Base-by-base conservation (phyloP, 2,113 vertebrate genomes). In the Marmota flaviventris region DNA sequence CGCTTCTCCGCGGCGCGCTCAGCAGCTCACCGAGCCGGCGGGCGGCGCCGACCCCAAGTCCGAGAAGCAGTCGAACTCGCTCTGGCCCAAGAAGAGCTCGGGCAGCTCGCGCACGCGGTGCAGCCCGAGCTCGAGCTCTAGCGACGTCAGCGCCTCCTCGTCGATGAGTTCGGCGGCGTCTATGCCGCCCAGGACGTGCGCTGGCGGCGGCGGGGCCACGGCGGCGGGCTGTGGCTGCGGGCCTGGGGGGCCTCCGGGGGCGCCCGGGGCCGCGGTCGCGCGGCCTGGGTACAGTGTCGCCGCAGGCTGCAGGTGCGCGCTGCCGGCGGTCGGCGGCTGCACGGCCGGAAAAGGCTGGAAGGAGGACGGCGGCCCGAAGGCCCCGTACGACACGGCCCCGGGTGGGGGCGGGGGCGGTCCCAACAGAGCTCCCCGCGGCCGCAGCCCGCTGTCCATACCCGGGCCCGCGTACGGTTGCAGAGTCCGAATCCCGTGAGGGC, bases 21-120 rank as follows among this genome's bases (percentile, higher is more conserved):
- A 99, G 97, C 99, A 99, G 93, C 99, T 99, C 89, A 99, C 99
- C 2, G 99, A 99, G 97, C 99, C 99, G 39, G 99, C 99, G 90
- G 99, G 99, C 97, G 99, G 99, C 98, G 99, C 99, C 98, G 98
- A 99, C 93, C 99, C 99, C 98, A 99, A 99, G 99, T 99, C 99
- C 75, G 99, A 99, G 97, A 99, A 99, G 97, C 99, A 99, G 98
- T 99, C 99, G 93, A 99, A 99, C 98, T 99, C 99, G 73, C 99
- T 99, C 98, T 99, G 99, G 98, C 99, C 99, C 98, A 99, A 98
- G 98, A 99, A 99, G 84, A 99, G 99, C 98, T 99, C 99, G 0
- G 99, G 99, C 96, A 99, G 98, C 98, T 99, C 99, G 96, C 99
- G 99, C 98, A 99, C 99, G 77, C 99, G 99, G 97, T 99, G 99